Percentiles rank a stretch among this genome's conserved stretches.
Conservation (phyloP, 2,888 invertebrate species). For the Chalcis sispes region DNA sequence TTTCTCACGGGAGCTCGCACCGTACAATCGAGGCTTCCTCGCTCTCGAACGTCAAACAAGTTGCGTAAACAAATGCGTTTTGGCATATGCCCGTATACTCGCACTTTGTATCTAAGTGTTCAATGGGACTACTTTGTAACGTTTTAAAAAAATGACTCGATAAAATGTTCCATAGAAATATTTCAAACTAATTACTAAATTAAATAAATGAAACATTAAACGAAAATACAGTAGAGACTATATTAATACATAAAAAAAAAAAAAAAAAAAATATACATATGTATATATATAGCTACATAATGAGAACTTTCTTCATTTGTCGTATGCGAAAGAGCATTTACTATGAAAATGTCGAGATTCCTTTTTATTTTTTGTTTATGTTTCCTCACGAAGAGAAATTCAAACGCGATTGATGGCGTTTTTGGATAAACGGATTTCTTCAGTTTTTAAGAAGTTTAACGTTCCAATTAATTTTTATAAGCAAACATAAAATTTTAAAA, state of each 20-base stretch:
- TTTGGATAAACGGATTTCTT: slow-evolving; percentile 28
- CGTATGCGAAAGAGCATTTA: slow-evolving; percentile 1
- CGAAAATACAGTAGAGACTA: too few relatives aligned
- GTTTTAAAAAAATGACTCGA: too few relatives aligned
- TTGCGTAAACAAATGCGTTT: slow-evolving; percentile 1
- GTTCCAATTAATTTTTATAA: neutral
- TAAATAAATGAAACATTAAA: too few relatives aligned
- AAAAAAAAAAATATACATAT: too few relatives aligned
- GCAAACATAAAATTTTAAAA: too few relatives aligned
- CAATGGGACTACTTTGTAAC: slow-evolving; percentile 7
- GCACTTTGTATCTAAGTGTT: slow-evolving; percentile 36
- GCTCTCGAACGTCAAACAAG: neutral
- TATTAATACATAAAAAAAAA: too few relatives aligned
- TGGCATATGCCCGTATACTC: too few relatives aligned
- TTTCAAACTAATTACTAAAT: too few relatives aligned
- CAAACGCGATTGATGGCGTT: neutral
- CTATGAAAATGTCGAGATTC: slow-evolving; percentile 38
- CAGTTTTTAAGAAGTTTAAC: neutral
- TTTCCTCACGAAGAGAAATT: slow-evolving; percentile 16
- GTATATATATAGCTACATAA: too few relatives aligned
- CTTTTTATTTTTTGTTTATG: too few relatives aligned
- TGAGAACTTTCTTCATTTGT: too few relatives aligned
- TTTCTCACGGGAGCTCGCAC: slow-evolving; percentile 24
- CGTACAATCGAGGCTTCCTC: neutral
- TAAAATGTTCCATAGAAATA: too few relatives aligned